Base-by-base conservation (phyloP, 2,797 vertebrate genomes). In the Harpagifer antarcticus region DNA sequence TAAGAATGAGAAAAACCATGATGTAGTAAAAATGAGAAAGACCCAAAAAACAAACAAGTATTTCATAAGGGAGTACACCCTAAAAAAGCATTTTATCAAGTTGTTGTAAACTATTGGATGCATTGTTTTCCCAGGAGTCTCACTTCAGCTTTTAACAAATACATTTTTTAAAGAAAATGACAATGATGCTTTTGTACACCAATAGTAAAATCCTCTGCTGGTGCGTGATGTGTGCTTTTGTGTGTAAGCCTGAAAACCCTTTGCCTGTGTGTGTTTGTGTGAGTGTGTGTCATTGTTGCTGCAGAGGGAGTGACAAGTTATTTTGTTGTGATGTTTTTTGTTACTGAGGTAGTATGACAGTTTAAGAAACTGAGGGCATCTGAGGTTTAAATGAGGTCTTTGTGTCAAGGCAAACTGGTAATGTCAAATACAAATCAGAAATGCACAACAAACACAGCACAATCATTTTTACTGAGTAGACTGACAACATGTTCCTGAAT, bases 261-360 rank as follows among this genome's bases (percentile, higher is more conserved):
- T 62, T 72, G 72, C 73, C 59, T 79, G 16, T 54, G 40, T 59
- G 63, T 67, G 23, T 59, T 43, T 63, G 23, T 27, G 23, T 3
- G 23, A 15, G 57, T 70, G 62, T 61, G 55, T 73, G 43, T 62
- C 78, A 86, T 33, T n/a, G 61, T 76, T 58, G 64, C 58, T 79
- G 79, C 53, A 68, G 81, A 68, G 31, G 63, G 88, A 85, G 84
- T 67, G 82, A 81, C 81, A 75, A 59, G 55, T 69, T 43, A 57
- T 81, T 75, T 81, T 74, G 67, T n/a, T 64, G 69, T 71, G 85
- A 86, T 81, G 53, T 72, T 78, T 84, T 79, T 79, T 87, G 89
- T 89, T 68, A 85, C 85, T 94, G 94, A 95, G 94, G 94, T 95
- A 95, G 93, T 93, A 90, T 92, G 91, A 89, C 85, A 92, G 87